Base-by-base conservation (phyloP, 2,888 invertebrate species). In the Eupithecia exiguata region DNA sequence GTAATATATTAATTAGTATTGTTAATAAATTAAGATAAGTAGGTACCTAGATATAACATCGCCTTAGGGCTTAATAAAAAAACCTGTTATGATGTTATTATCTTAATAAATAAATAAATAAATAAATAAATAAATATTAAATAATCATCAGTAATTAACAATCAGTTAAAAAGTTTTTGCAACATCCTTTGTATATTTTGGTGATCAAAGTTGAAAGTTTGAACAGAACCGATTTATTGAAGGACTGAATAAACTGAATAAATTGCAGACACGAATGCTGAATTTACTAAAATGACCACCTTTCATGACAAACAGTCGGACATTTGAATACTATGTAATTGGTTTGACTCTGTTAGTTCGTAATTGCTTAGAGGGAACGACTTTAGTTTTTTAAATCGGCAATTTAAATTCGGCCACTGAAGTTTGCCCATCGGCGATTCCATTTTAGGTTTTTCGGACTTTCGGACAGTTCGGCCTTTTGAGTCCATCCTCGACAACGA, bases 391-490 rank as follows among this genome's bases (percentile, higher is more conserved):
- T 58, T 69, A 38, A 53, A 30, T 36, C 68, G 49, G 5, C 43
- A 71, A 30, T 71, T 58, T 68, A 67, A 65, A 65, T 65, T 65
- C 65, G 10, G 38, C 35, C 12, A 65, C 5, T 65, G 16, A 36
- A 38, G 18, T 36, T 38, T 36, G 18, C 65, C 10, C 14, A 65
- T 65, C 21, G 65, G 38, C 35, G 18, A 35, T 65, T 10, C 65
- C 9, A 65, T 38, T n/a, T 65, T 38, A 65, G 38, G 7, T 65
- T 63, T 61, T 62, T 53, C 10, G 10, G 21, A 7, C 21, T 21
- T 10, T 21, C 12, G 21, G 53, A 53, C 21, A 53, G 53, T 21
- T 21, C 10, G 10, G 21, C 14, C 12, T 25, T 58, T 58, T 58
- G 14, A 58, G 12, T 58, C 25, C 53, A 9, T 10, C 6, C 10